Evolutionary conservation across 2,113 vertebrate genomes (phyloP), one percentile per base, ranked within the genome.

Genomic region (Aphyosemion australe): DNA sequence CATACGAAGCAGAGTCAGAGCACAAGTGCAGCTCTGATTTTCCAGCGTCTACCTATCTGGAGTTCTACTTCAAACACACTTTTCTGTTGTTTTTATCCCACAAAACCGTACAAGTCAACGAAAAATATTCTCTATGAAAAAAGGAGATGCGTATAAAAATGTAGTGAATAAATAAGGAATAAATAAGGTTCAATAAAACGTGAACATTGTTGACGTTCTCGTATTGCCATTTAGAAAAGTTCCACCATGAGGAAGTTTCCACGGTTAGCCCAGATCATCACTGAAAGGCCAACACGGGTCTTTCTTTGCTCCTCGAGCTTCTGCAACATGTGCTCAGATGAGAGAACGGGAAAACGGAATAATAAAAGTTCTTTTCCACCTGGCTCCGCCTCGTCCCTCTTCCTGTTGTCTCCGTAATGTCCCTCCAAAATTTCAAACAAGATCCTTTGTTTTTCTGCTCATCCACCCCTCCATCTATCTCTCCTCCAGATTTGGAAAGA

Each of bases 151-250:
- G 74, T 80, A 49, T 37, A 76, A 43, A 80, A 84, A 86, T 79
- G 65, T 21, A 67, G 48, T 64, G 63, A 75, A 43, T 75, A 81
- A 83, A 75, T 63, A 81, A 81, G 71, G 65, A 69, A 67, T 82
- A 71, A 80, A 80, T 84, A 77, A 86, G 83, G 84, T 89, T 86
- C 81, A 87, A 85, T 87, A 89, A 87, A 87, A 90, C 77, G 72
- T 89, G 87, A 87, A 88, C 83, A 79, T 72, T 63, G 77, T 83
- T 78, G 72, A 66, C 87, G 80, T 85, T 80, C 75, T 85, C 63
- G 72, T 86, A 86, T 90, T 85, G 86, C 84, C 82, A 61, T 60
- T 31, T 64, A 34, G 84, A 84, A 87, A 65, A 32, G 72, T 61
- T 73, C 70, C 75, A 32, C 58, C 75, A n/a, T 52, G 26, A 61